Evolutionary conservation across 2,797 vertebrate genomes (phyloP), one percentile per base, ranked within the genome.

Genomic region (Oryzias sinensis): DNA sequence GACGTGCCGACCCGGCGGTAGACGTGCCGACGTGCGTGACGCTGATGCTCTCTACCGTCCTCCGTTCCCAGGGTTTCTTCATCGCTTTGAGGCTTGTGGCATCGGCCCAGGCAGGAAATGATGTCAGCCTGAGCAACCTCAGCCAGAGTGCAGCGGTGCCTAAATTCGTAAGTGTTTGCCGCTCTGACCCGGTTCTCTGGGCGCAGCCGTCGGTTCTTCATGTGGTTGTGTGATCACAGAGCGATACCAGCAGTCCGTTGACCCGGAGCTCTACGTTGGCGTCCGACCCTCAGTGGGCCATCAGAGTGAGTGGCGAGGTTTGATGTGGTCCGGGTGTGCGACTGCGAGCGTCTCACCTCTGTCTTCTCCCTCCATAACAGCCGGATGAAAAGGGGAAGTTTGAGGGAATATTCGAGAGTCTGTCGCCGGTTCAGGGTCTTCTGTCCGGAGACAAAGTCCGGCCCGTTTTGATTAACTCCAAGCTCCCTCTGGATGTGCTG

Each of bases 381-480:
- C 89, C 91, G 76, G 95, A 99, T 85, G 97, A 99, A 88, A 97
- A 96, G 87, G 94, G 94, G 53, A 99, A 98, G 62, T 98, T 98
- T 77, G 96, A 98, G 62, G 95, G 94, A 62, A 99, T 99, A 83
- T 99, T 98, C 85, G 95, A 99, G 84, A 99, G 97, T 83, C 91
- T 99, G 60, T 81, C 86, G 52, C 97, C 97, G 17, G 76, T 97
- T 27, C 95, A 91, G 43, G 97, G 97, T 40, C 90, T 99, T 67
- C 93, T 99, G 6, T 93, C 97, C 3, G 97, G 97, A 68, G 97
- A 98, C 74, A 96, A 98, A 90, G 97, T 99, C 81, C 96, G 94
- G 81, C 97, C 97, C 4, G 92, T 99, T 65, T 92, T 99, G 81
- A 95, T 99, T 70, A 99, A 99, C 91, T 99, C 97, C 50, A 99